phyloP scores from a whole-genome alignment of 2,888 invertebrate species.

The Neria commutata region DNA sequence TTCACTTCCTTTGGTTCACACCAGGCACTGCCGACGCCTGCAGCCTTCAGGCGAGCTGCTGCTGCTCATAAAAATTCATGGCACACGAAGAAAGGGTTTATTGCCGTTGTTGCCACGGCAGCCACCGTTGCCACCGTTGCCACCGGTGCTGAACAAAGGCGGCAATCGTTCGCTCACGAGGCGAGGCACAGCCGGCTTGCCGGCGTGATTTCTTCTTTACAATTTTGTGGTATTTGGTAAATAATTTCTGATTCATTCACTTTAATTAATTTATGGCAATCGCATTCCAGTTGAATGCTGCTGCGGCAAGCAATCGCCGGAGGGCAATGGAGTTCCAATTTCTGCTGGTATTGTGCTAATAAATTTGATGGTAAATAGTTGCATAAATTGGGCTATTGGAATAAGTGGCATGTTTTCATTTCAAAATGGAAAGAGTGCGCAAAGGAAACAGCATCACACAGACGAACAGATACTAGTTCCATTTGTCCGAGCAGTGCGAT shows the following conservation, averaged over 20 bases:
- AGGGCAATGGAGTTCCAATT: too few relatives aligned
- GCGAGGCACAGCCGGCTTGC: not conserved
- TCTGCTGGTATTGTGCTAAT: not conserved
- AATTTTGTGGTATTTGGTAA: slow-evolving; percentile 8
- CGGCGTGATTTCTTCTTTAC: not conserved
- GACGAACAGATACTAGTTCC: too few relatives aligned
- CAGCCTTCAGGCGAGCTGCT: too few relatives aligned
- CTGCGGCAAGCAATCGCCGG: not conserved
- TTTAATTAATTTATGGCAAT: slow-evolving; percentile 23
- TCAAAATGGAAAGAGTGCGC: too few relatives aligned
- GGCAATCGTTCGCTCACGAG: not conserved
- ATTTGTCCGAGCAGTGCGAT: too few relatives aligned
- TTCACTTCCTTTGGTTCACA: too few relatives aligned
- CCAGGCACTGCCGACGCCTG: too few relatives aligned
- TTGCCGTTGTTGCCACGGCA: not conserved
- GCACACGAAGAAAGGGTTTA: not conserved
- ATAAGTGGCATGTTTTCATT: too few relatives aligned
- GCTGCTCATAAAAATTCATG: not conserved
- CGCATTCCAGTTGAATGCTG: slow-evolving; percentile 9
- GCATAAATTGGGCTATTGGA: not conserved
- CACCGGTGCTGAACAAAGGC: not conserved
- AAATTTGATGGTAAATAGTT: not conserved
- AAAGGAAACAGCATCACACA: too few relatives aligned
- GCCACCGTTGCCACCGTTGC: not conserved
- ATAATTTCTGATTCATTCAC: slow-evolving; percentile 20